Base-by-base conservation (phyloP, 2,888 invertebrate genomes). In the Drepanosiphum platanoidis region DNA sequence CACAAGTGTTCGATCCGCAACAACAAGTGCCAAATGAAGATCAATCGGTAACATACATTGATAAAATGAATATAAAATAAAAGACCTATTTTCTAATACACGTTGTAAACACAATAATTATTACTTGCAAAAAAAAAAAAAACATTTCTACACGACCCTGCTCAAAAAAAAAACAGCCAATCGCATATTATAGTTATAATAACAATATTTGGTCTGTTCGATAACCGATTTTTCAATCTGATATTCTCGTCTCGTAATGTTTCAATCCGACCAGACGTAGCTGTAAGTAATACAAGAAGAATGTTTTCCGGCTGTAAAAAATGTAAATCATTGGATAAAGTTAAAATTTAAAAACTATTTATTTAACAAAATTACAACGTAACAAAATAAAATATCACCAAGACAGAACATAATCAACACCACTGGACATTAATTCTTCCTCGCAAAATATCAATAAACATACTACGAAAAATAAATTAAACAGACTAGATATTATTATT, bases 401-500 rank as follows among this genome's bases (percentile, higher is more conserved):
- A 77, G 77, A 68, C 75, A 84, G 75, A 84, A 77, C 30, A 39
- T 77, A 77, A 77, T 58, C 8, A 77, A 58, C 32, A 58, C 74
- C 83, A 83, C 39, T 83, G 83, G 27, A 83, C 22, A 46, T 74
- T 32, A 46, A 77, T 58, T 70, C 18, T 58, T 75, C 68, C 27
- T 77, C 66, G 18, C 42, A 84, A 84, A 77, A 77, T 32, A 84
- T 74, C 13, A 18, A 18, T 83, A 66, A 68, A 84, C 27, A 66
- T 77, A 77, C 84, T 68, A 84, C 30, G 27, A 68, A 68, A 84
- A 11, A 84, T 77, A 75, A 77, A 32, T n/a, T n/a, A n/a, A 77
- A 77, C 75, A 84, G 84, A 84, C 84, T 84, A 84, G 84, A 84
- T 84, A 77, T 84, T 68, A 58, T 77, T 68, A 81, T 71, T 61